A percentile compares a stretch with the other conserved stretches of the same genome.
Conservation (phyloP, 2,797 vertebrate species). For the Cercopithecus petaurista region DNA sequence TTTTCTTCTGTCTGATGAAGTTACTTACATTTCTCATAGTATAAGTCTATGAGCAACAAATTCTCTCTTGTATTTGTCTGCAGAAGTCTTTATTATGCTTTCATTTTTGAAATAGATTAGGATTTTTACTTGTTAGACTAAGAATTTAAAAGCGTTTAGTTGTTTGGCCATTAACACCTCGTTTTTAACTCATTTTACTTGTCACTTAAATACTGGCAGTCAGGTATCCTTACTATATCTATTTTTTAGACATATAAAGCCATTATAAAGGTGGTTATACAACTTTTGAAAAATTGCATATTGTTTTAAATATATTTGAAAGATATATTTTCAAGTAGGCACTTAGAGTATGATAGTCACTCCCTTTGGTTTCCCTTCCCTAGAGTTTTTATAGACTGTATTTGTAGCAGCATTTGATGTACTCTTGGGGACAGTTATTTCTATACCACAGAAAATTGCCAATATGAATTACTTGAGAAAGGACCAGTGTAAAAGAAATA, state of each 20-base stretch:
- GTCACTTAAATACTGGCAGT: not conserved
- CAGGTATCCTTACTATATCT: not conserved
- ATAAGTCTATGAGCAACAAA: not conserved
- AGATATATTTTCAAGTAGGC: not conserved
- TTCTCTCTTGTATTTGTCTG: constrained; percentile 2
- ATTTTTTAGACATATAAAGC: not conserved
- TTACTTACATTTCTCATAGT: not conserved
- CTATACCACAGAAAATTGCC: not conserved
- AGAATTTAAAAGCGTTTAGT: not conserved
- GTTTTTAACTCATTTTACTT: not conserved
- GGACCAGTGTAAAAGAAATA: constrained; percentile 1
- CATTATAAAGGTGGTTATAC: not conserved
- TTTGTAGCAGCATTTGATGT: constrained; percentile 26
- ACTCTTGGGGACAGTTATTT: constrained; percentile 52
- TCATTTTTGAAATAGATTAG: constrained; percentile 9
- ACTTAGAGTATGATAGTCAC: not conserved
- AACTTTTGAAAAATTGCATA: not conserved
- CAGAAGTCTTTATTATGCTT: constrained; percentile 1
- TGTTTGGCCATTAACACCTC: not conserved
- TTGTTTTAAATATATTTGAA: constrained; percentile 38
- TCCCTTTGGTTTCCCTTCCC: constrained; percentile 31
- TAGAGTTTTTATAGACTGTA: constrained; percentile 28
- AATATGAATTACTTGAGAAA: constrained; percentile 21
- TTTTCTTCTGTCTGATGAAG: not conserved
- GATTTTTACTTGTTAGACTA: not conserved